A percentile compares a stretch with the other conserved stretches of the same genome.
These are phyloP conservation scores for Telmatherina bonti DNA, from an alignment of 2,797 vertebrate species.

Conservation along the genomic window DNA sequence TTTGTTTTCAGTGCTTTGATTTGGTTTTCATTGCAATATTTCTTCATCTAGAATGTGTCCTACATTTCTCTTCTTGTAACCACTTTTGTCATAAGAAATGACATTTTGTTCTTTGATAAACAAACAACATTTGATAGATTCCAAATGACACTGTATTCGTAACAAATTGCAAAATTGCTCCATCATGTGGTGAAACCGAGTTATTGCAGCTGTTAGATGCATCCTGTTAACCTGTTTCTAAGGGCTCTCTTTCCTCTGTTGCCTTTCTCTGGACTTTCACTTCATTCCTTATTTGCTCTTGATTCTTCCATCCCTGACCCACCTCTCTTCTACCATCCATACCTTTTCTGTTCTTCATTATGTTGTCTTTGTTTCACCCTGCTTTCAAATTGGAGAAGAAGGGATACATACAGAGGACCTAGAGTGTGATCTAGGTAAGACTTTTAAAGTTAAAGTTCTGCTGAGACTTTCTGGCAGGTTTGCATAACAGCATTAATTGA, in stretches of 20 bases:
- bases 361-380: constrained; percentile 74
- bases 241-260: constrained; percentile 62
- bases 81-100: background rate
- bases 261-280: constrained; percentile 45
- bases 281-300: constrained; percentile 53
- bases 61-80: background rate
- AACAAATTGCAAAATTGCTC: constrained; percentile 66
- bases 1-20: constrained; percentile 10
- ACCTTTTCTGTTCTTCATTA: constrained; percentile 67
- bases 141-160: constrained; percentile 9
- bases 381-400: constrained; percentile 97
- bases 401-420: constrained; percentile 97
- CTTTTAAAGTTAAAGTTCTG: background rate
- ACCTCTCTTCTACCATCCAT: constrained; percentile 82
- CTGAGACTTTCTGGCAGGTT: background rate
- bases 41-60: constrained; percentile 1
- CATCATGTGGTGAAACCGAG: constrained; percentile 71
- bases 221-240: constrained; percentile 41
- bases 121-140: constrained; percentile 10
- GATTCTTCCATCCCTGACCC: constrained; percentile 51
- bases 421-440: constrained; percentile 95
- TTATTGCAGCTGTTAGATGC: constrained; percentile 18
- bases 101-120: constrained; percentile 1
- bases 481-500: background rate
- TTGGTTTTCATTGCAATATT: constrained; percentile 12